Conservation (phyloP, 2,888 invertebrate genomes). For the Phymatocera aterrima region DNA sequence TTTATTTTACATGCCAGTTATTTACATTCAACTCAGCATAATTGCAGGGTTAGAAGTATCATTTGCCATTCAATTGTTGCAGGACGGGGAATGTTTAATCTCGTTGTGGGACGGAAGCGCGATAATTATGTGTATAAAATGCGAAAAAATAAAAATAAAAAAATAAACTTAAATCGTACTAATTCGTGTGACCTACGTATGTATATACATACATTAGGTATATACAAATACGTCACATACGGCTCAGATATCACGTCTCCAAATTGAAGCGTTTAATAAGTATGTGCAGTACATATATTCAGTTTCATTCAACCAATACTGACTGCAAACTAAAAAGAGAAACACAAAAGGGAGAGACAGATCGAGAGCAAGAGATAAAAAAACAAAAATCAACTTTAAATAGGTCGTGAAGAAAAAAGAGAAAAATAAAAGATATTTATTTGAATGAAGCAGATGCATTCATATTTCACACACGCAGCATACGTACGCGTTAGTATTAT, state of each 20-base stretch:
- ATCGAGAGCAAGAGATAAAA: neutral
- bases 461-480: neutral
- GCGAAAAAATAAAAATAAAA: too few relatives aligned
- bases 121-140: too few relatives aligned
- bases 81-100: neutral
- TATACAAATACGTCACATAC: constrained; percentile 32
- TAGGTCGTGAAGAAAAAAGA: neutral
- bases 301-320: neutral
- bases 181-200: constrained; percentile 28
- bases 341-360: neutral
- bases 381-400: neutral
- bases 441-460: neutral
- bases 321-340: neutral
- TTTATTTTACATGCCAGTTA: too few relatives aligned
- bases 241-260: constrained; percentile 25
- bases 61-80: neutral
- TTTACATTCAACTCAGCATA: too few relatives aligned
- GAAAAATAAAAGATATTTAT: neutral
- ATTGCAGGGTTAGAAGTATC: too few relatives aligned
- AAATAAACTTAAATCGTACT: constrained; percentile 31
- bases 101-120: neutral
- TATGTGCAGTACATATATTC: neutral
- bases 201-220: too few relatives aligned
- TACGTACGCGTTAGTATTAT: neutral
- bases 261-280: neutral